Conservation (phyloP, 2,888 invertebrate species). For the Sturmia bella region DNA sequence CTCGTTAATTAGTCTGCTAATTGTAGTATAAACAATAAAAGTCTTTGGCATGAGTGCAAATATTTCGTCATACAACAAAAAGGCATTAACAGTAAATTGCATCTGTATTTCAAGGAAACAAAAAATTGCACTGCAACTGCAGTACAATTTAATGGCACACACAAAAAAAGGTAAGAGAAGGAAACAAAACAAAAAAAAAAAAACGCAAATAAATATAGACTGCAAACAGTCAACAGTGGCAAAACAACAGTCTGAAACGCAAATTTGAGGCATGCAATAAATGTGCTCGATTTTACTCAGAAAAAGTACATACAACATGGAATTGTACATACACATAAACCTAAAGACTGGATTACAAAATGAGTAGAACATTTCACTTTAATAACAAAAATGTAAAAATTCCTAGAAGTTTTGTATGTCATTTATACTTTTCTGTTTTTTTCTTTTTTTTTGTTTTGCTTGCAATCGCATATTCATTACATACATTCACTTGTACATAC, state of each 20-base stretch:
- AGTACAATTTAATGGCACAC: constrained; percentile 44
- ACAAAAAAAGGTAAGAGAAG: constrained; percentile 20
- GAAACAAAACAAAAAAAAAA: background rate
- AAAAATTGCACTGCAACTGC: constrained; percentile 39
- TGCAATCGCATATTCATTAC: constrained; percentile 1
- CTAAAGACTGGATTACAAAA: background rate
- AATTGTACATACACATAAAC: background rate
- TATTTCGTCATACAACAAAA: constrained; percentile 46
- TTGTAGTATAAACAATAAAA: constrained; percentile 43
- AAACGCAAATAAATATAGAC: constrained; percentile 51
- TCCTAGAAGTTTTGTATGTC: constrained; percentile 69
- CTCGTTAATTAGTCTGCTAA: constrained; percentile 58
- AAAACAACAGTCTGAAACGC: constrained; percentile 47
- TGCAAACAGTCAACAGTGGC: constrained; percentile 39
- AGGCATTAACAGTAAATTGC: constrained; percentile 57
- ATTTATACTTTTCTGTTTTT: constrained; percentile 32
- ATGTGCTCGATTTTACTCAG: constrained; percentile 9
- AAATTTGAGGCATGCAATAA: constrained; percentile 56
- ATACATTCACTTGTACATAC: too few species aligned
- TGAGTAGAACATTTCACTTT: constrained; percentile 54
- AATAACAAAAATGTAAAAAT: constrained; percentile 54
- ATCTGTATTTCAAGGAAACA: constrained; percentile 37
- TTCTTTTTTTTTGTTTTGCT: background rate
- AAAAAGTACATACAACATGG: background rate
- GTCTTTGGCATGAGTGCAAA: constrained; percentile 8